These are phyloP conservation scores for Corythaeola cristata DNA, from an alignment of 2,113 vertebrate species.

Conservation along the genomic window DNA sequence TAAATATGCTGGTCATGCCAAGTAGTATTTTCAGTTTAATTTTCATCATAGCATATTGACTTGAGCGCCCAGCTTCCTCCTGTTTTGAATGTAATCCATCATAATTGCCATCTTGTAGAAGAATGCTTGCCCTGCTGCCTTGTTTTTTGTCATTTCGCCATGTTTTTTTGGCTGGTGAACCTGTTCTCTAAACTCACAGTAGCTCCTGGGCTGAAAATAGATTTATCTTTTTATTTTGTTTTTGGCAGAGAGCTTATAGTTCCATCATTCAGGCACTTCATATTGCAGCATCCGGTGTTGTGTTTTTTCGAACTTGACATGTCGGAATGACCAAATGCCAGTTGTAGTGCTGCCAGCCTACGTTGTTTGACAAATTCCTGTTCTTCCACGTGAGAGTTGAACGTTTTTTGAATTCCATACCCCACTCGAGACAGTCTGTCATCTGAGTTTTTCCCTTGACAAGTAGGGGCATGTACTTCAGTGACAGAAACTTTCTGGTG, in stretches of 20 bases:
- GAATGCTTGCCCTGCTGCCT: not conserved
- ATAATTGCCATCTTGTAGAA: not conserved
- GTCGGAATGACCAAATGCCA: not conserved
- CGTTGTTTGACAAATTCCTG: not conserved
- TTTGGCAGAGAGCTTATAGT: not conserved
- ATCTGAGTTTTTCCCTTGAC: not conserved
- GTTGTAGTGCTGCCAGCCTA: not conserved
- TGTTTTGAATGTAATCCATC: not conserved
- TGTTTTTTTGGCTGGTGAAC: constrained; percentile 15
- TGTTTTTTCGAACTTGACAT: not conserved
- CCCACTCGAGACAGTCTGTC: not conserved
- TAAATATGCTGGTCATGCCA: not conserved
- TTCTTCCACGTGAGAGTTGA: not conserved
- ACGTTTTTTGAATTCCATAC: not conserved
- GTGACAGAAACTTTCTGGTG: not conserved
- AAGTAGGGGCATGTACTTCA: not conserved
- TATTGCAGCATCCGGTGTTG: not conserved
- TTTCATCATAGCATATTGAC: not conserved
- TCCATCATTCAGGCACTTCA: not conserved
- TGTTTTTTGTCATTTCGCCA: not conserved
- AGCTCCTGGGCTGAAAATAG: not conserved
- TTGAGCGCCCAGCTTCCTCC: not conserved
- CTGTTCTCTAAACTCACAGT: not conserved
- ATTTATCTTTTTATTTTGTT: constrained; percentile 11
- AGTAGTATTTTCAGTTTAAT: constrained; percentile 3